These are phyloP conservation scores for Ploceus nigricollis DNA, from an alignment of 2,113 vertebrate species.

Conservation along the genomic window DNA sequence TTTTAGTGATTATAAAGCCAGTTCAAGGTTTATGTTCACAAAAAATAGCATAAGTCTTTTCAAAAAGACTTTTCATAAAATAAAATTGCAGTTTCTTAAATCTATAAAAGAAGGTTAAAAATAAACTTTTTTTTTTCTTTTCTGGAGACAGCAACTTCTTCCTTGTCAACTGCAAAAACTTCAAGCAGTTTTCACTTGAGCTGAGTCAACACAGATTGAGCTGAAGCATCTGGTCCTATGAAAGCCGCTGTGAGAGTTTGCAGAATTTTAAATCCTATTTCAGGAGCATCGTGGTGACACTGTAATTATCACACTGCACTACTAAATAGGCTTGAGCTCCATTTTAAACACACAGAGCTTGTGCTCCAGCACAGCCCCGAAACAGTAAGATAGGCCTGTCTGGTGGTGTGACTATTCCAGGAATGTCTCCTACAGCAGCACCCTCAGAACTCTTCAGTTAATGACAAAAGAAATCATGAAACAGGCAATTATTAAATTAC, in stretches of 20 bases:
- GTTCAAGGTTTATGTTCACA: background rate
- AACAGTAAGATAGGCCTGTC: background rate
- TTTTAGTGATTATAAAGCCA: background rate
- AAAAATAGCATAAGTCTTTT: background rate
- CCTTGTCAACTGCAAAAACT: slow-evolving; percentile 24
- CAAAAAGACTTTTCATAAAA: background rate
- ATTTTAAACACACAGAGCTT: slow-evolving; percentile 26
- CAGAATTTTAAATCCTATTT: slow-evolving; percentile 61
- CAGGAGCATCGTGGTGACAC: slow-evolving; percentile 19
- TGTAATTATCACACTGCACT: slow-evolving; percentile 46
- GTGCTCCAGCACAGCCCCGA: background rate
- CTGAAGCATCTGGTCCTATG: slow-evolving; percentile 62
- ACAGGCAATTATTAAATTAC: background rate
- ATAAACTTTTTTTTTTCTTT: background rate
- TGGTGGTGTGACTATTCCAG: background rate
- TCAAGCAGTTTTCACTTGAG: slow-evolving; percentile 50
- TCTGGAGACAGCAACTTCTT: slow-evolving; percentile 28
- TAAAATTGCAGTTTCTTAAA: background rate
- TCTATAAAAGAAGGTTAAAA: background rate
- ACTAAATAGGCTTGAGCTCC: slow-evolving; percentile 20
- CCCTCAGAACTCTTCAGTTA: background rate
- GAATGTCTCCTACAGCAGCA: background rate
- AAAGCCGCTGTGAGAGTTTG: slow-evolving; percentile 44
- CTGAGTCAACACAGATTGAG: slow-evolving; percentile 59
- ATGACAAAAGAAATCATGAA: background rate